Percentiles rank a stretch among this genome's conserved stretches.
phyloP scores from a whole-genome alignment of 2,113 vertebrate genomes.

The Excalfactoria chinensis region DNA sequence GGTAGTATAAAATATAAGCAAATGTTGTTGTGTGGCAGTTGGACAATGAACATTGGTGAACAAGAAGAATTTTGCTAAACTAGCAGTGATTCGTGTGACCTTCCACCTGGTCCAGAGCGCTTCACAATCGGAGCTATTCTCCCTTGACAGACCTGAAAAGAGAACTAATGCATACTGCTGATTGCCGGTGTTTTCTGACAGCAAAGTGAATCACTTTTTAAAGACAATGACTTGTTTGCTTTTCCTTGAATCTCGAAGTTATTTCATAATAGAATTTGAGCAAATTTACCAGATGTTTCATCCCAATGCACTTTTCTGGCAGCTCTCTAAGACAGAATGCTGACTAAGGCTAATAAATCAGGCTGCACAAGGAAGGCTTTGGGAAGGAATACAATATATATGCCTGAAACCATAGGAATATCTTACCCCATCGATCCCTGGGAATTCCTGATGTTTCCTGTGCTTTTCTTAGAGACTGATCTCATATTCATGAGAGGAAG shows the following conservation, averaged over 20 bases:
- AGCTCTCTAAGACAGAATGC: slow-evolving; percentile 64
- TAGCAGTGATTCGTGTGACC: background rate
- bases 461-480: slow-evolving; percentile 45
- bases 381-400: slow-evolving; percentile 53
- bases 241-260: slow-evolving; percentile 72
- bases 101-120: background rate
- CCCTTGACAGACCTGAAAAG: background rate
- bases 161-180: background rate
- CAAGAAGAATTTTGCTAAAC: slow-evolving; percentile 9
- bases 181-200: slow-evolving; percentile 34
- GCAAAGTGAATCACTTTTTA: slow-evolving; percentile 59
- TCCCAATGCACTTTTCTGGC: slow-evolving; percentile 70
- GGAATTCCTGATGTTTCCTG: slow-evolving; percentile 52
- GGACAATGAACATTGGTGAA: background rate
- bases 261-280: slow-evolving; percentile 75
- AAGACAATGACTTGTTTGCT: slow-evolving; percentile 76
- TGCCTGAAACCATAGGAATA: slow-evolving; percentile 32
- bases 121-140: background rate
- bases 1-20: background rate
- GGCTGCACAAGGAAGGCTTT: slow-evolving; percentile 45
- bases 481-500: slow-evolving; percentile 21
- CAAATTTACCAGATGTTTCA: slow-evolving; percentile 79
- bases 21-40: background rate
- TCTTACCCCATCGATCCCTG: slow-evolving; percentile 45
- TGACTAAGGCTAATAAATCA: slow-evolving; percentile 76